Evolutionary conservation across 2,113 vertebrate genomes (phyloP), one percentile per base, ranked within the genome.

Genomic region (Anoura caudifer): DNA sequence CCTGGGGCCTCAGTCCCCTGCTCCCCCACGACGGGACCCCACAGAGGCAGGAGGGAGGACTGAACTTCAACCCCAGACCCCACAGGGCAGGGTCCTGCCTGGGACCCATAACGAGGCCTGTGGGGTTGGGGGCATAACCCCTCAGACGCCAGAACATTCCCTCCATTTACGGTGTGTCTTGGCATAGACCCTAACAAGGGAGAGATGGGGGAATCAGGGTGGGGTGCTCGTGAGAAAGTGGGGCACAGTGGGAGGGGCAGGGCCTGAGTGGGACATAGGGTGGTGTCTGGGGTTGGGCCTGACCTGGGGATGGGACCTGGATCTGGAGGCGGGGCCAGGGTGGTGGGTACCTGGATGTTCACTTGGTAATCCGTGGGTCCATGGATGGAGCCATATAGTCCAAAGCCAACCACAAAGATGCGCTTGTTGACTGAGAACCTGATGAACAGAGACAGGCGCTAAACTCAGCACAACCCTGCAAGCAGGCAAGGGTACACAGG

Each of bases 351-450:
- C 99, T 99, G 99, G 98, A 99, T 99, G 98, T 99, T 99, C 98
- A 99, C 99, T 98, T 99, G 99, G 97, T 99, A 99, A 97, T 99
- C 99, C 16, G 99, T 99, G 94, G 99, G 99, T 89, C 99, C 99
- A 36, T 99, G 99, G 98, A 99, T 99, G 95, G 99, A 99, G 92
- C 99, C 99, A 96, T 99, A 99, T 43, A 99, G 98, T 91, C 99
- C 99, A 98, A 99, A 99, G n/a, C 99, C 99, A 75, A 99, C 99
- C 97, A 99, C 98, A 59, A 98, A 99, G 98, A 99, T 99, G 98
- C 99, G 99, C 98, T 98, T 99, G 95, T 99, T 99, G 89, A 99
- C 99, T 92, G 99, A 99, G 97, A 99, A 99, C 98, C 99, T 99
- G 96, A 19, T 0, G 7, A 45, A 31, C n/a, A 5, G 38, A 77